A percentile compares a stretch with the other conserved stretches of the same genome.
Evolutionary conservation across 2,797 vertebrate species (phyloP).

Genomic region (Eleutherodactylus coqui): DNA sequence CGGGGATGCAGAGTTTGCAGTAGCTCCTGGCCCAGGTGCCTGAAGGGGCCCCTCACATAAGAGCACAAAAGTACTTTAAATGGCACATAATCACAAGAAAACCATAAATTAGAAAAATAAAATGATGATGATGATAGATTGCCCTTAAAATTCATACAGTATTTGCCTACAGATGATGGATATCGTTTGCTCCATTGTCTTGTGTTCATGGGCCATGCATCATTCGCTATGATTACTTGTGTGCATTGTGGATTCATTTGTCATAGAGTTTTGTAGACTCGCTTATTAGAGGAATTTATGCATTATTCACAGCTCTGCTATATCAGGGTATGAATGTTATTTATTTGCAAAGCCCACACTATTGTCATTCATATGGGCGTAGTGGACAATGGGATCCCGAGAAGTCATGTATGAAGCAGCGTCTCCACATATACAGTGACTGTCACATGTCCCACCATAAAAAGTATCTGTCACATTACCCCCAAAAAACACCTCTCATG

Average conservation of each 20-base stretch:
- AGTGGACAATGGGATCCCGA: not conserved
- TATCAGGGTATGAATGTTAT: not conserved
- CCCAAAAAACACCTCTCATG: no score
- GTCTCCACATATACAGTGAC: no score
- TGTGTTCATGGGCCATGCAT: not conserved
- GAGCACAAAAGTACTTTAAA: not conserved
- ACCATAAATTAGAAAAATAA: not conserved
- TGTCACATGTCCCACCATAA: no score
- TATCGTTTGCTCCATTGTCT: not conserved
- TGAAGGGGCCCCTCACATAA: not conserved
- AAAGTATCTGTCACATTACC: no score
- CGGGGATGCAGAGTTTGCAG: no score
- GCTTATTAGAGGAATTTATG: not conserved
- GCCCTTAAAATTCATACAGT: not conserved
- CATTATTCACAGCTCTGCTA: slow-evolving; percentile 14
- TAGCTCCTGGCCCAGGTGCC: not conserved
- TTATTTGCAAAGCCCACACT: not conserved
- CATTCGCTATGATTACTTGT: slow-evolving; percentile 4
- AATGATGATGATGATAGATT: not conserved
- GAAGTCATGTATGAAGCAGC: no score
- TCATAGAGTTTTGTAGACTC: not conserved
- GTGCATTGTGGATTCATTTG: not conserved
- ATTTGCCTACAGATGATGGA: slow-evolving; percentile 14
- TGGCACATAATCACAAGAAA: not conserved
- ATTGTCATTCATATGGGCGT: not conserved